These are phyloP conservation scores for Rhinella marina DNA, from an alignment of 2,797 vertebrate genomes.

Conservation along the genomic window DNA sequence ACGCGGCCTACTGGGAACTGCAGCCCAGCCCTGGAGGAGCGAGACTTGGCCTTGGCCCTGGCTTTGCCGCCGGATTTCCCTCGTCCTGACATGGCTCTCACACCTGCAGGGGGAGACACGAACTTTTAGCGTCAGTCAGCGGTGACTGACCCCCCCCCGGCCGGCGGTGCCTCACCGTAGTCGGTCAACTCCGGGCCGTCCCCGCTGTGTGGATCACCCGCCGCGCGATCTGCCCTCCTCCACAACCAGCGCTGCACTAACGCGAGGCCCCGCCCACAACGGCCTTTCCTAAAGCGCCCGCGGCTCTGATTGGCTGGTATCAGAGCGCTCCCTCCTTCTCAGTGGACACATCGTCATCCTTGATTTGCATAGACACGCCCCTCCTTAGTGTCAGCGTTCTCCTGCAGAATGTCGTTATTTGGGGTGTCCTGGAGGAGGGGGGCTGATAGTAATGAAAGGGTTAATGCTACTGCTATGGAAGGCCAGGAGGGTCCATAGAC, in stretches of 20 bases:
- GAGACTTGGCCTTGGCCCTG: conserved; percentile 68
- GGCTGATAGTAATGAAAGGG: too few relatives aligned
- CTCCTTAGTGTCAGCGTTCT: neutral
- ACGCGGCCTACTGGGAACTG: conserved; percentile 75
- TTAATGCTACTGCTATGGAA: neutral
- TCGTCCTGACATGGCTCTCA: conserved; percentile 70
- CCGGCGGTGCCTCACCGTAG: neutral
- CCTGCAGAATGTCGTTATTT: neutral
- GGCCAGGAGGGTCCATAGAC: too few relatives aligned
- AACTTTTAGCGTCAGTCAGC: neutral
- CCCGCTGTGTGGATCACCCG: neutral
- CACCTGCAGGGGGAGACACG: neutral
- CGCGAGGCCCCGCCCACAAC: neutral
- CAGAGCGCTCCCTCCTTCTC: neutral
- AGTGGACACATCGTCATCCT: conserved; percentile 66
- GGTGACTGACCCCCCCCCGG: neutral
- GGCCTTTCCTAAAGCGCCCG: conserved; percentile 53
- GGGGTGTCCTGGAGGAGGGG: neutral
- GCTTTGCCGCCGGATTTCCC: conserved; percentile 73
- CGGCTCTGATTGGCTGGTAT: conserved; percentile 53
- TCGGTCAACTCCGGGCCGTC: neutral
- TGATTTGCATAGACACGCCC: conserved; percentile 67
- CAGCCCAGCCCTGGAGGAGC: conserved; percentile 70
- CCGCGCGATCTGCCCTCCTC: neutral
- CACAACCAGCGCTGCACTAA: conserved; percentile 61